These are phyloP conservation scores for Seriola quinqueradiata DNA, from an alignment of 2,113 vertebrate species.

Conservation along the genomic window DNA sequence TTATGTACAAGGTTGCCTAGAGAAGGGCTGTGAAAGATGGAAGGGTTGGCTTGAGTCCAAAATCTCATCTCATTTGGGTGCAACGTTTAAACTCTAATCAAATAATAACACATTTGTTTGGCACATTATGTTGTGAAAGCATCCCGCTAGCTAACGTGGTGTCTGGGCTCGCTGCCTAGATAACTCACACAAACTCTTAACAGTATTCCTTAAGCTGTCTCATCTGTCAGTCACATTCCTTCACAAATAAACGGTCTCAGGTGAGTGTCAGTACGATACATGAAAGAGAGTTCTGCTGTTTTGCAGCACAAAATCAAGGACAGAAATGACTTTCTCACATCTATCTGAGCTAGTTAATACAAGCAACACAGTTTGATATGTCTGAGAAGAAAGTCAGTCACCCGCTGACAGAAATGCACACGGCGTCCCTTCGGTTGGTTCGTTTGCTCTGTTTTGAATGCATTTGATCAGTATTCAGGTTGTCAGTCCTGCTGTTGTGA, in stretches of 20 bases:
- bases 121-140: conserved; percentile 31
- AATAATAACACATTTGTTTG: conserved; percentile 33
- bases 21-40: not conserved
- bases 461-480: conserved; percentile 41
- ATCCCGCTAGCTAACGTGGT: not conserved
- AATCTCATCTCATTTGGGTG: conserved; percentile 19
- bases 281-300: not conserved
- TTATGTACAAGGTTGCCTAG: not conserved
- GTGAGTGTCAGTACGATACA: conserved; percentile 2
- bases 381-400: not conserved
- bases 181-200: conserved; percentile 26
- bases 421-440: conserved; percentile 28
- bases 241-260: conserved; percentile 7
- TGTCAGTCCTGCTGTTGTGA: conserved; percentile 30
- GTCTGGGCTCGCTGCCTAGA: conserved; percentile 40
- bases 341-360: conserved; percentile 14
- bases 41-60: conserved; percentile 21
- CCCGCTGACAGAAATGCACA: conserved; percentile 14
- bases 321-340: not conserved
- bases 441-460: conserved; percentile 25
- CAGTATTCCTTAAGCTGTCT: conserved; percentile 30
- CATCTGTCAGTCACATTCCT: conserved; percentile 28
- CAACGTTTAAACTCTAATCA: conserved; percentile 29
- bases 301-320: conserved; percentile 11
- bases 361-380: not conserved